Base-by-base conservation (phyloP, 2,888 invertebrate species). In the Ypsolopha sequella region DNA sequence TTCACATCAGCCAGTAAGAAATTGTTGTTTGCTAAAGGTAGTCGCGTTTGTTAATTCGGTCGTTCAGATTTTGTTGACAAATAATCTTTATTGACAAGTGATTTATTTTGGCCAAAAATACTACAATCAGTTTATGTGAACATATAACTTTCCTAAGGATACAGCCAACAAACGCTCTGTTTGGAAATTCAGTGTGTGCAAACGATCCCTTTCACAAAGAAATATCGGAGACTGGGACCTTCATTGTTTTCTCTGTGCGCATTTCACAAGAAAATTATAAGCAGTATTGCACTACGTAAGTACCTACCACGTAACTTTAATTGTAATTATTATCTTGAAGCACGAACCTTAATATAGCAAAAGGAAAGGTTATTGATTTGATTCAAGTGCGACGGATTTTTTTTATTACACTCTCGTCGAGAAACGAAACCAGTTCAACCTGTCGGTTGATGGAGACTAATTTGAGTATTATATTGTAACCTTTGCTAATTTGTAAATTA, bases 131-230 rank as follows among this genome's bases (percentile, higher is more conserved):
- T 7, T 36, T 48, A n/a, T 6, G 41, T 49, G 14, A 33, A 41
- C 46, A 56, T 36, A 9, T 1, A 48, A 52, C 53, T 52, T 50
- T 54, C 48, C 51, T 56, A 57, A 59, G 46, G 35, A 46, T 36
- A 33, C 13, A 43, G 4, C 7, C 13, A 14, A 7, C 24, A 43
- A 43, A 43, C 7, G 60, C 58, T 56, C 54, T 53, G 50, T 50
- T 56, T 43, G 46, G 13, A 36, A 34, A 33, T 51, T 48, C 48
- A 53, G 56, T 60, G 52, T 63, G 61, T 65, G 65, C 61, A 62
- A 60, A 63, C 61, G 64, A 60, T 66, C 68, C 65, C 73, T 76
- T 77, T 76, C 75, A 80, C 81, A 81, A 82, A 82, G 80, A 41
- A 49, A 9, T 49, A 33, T 11, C 76, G 78, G 70, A 68, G 60